Conservation (phyloP, 2,797 vertebrate species). For the Rachycentron canadum region DNA sequence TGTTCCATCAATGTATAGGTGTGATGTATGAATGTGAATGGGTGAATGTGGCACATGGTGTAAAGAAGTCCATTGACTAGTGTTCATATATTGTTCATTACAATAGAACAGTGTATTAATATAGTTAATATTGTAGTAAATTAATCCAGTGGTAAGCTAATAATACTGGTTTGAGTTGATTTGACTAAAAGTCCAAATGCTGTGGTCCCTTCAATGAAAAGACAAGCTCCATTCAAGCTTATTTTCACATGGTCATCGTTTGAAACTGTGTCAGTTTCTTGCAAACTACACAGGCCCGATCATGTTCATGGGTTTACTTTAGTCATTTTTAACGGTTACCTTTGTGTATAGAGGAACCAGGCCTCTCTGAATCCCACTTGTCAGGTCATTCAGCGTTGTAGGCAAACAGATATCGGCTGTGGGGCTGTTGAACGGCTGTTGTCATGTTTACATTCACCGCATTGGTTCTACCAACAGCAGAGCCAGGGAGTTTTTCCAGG, state of each 20-base stretch:
- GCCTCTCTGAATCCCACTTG: constrained; percentile 12
- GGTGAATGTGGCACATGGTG: too few relatives aligned
- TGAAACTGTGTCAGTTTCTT: neutral
- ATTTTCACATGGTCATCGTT: neutral
- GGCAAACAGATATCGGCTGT: constrained; percentile 70
- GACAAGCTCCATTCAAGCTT: neutral
- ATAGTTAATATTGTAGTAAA: too few relatives aligned
- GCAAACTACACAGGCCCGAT: too few relatives aligned
- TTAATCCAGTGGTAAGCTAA: too few relatives aligned
- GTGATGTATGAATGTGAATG: too few relatives aligned
- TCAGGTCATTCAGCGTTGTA: constrained; percentile 49
- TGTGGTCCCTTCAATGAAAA: too few relatives aligned
- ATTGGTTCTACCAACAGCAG: constrained; percentile 54
- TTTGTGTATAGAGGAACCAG: neutral
- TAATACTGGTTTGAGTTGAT: neutral
- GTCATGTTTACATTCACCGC: constrained; percentile 77
- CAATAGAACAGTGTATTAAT: too few relatives aligned
- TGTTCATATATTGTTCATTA: too few relatives aligned
- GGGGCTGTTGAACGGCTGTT: constrained; percentile 70
- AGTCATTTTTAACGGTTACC: neutral
- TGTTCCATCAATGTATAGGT: too few relatives aligned
- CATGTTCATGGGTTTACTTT: too few relatives aligned
- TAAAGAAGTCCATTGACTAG: too few relatives aligned
- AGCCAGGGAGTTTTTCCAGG: constrained; percentile 68
- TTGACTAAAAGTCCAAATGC: too few relatives aligned